Conservation (phyloP, 1,140 invertebrate species). For the Holcopasites calliopsidis region DNA sequence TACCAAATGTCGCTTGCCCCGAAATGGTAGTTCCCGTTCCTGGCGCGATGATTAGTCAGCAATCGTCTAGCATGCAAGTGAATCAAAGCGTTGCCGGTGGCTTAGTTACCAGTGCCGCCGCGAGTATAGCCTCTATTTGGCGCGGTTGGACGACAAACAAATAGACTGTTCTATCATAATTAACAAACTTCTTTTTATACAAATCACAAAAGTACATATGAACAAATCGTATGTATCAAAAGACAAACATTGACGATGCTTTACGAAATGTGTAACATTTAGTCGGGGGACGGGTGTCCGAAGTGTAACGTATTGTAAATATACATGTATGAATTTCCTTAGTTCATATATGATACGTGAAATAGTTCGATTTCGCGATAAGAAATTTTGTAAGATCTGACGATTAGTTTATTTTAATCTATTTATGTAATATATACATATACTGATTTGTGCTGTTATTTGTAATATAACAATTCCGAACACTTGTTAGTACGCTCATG, state of each 20-base stretch:
- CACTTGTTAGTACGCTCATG: not conserved
- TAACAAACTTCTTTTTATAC: slow-evolving; percentile 46
- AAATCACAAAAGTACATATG: not conserved
- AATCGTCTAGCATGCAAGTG: slow-evolving; percentile 81
- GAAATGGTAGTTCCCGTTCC: slow-evolving; percentile 78
- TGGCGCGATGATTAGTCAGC: slow-evolving; percentile 77
- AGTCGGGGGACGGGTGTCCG: slow-evolving; percentile 3
- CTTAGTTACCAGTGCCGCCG: slow-evolving; percentile 85
- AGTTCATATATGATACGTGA: slow-evolving; percentile 23
- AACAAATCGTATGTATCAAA: slow-evolving; percentile 42
- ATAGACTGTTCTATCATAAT: slow-evolving; percentile 65
- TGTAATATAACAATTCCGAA: slow-evolving; percentile 38
- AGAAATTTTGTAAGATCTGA: slow-evolving; percentile 50
- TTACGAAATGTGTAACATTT: slow-evolving; percentile 29
- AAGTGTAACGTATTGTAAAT: slow-evolving; percentile 50
- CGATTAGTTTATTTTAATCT: slow-evolving; percentile 43
- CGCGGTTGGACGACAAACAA: slow-evolving; percentile 83
- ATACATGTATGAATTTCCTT: slow-evolving; percentile 47
- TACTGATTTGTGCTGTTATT: slow-evolving; percentile 37
- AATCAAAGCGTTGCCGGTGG: slow-evolving; percentile 82
- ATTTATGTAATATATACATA: slow-evolving; percentile 22
- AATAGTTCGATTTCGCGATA: slow-evolving; percentile 48
- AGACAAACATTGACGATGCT: slow-evolving; percentile 24
- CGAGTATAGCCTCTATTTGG: slow-evolving; percentile 86
- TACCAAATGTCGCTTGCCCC: slow-evolving; percentile 80